Evolutionary conservation across 2,797 vertebrate genomes (phyloP), one percentile per base, ranked within the genome.

Genomic region (Neoniphon sammara): DNA sequence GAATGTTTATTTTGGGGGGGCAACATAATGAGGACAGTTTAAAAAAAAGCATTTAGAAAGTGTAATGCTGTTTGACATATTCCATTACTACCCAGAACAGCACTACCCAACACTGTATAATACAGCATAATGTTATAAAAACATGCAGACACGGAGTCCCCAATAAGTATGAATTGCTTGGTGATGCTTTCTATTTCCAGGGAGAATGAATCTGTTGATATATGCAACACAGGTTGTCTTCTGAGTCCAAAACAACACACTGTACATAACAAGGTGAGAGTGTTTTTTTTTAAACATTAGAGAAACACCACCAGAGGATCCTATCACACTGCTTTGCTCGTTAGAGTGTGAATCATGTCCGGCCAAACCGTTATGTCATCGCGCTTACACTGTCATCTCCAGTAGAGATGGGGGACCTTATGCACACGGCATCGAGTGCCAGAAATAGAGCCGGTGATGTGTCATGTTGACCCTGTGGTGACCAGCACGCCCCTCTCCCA

Each of bases 381-480:
- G 14, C 14, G 25, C 56, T 67, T 68, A 84, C 4, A 20, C 54
- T 20, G 60, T 64, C 20, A 18, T 68, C 62, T 84, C 83, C 78
- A 78, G 78, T 62, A 31, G 85, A 81, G 88, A 74, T 47, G 18
- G 54, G 80, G 81, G 86, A 87, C 73, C 62, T 85, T 80, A 75
- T 74, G 68, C 83, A 87, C 59, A 86, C 67, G 14, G 46, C 60
- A 3, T 34, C 1, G 34, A 36, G 60, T 71, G 77, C 83, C 88
- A 83, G 75, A 87, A 88, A 80, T 77, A 86, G 66, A 81, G 84
- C 49, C 23, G 59, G 80, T 66, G 57, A 72, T 84, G 87, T 87
- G 89, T 92, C 89, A 90, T 36, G 18, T 1, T 90, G 90, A 90
- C 90, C 83, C 73, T 1, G 63, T 3, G 42, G 69, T 87, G 88